These are phyloP conservation scores for Eremophila alpestris DNA, from an alignment of 2,797 vertebrate genomes.

Conservation along the genomic window DNA sequence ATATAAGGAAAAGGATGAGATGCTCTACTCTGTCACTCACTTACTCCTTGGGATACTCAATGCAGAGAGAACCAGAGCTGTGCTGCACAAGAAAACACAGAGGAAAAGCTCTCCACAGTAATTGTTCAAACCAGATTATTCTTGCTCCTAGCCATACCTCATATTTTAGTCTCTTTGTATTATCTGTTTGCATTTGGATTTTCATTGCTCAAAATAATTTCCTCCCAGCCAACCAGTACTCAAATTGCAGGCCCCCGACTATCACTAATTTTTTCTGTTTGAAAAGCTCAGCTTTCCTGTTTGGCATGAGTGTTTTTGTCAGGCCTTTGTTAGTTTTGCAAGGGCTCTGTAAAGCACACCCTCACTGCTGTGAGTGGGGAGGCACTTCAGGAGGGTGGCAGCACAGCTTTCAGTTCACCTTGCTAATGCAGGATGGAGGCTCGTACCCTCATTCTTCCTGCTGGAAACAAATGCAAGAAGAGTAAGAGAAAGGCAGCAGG, in stretches of 20 bases:
- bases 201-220: background rate
- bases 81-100: background rate
- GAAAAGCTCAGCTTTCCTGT: background rate
- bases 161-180: background rate
- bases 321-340: background rate
- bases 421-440: background rate
- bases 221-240: background rate
- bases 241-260: background rate
- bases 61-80: background rate
- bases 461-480: background rate
- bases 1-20: background rate
- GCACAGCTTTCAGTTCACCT: background rate
- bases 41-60: background rate
- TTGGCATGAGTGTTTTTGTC: background rate
- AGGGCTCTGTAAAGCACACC: background rate
- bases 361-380: background rate
- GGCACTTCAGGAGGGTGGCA: background rate
- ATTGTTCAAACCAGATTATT: background rate
- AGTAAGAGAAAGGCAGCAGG: background rate
- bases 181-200: background rate
- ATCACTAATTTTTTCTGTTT: background rate
- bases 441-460: fast-evolving
- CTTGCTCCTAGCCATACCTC: background rate
- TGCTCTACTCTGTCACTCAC: background rate
- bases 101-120: background rate